These are phyloP conservation scores for Smittia sp. DNA, from an alignment of 2,888 invertebrate species.

Conservation along the genomic window DNA sequence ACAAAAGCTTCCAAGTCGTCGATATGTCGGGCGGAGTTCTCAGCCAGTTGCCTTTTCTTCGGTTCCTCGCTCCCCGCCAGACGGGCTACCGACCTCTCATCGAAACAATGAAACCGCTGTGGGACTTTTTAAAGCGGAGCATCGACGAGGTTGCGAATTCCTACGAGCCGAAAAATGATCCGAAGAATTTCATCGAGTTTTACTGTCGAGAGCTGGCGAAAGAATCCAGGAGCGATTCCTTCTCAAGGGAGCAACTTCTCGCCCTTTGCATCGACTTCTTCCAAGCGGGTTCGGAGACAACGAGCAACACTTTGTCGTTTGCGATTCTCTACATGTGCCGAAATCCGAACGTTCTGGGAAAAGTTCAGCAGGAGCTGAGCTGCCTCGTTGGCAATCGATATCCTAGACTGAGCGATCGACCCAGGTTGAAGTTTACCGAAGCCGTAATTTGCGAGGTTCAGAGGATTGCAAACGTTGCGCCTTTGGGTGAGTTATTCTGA, in stretches of 20 bases:
- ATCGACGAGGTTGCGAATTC: conserved; percentile 57
- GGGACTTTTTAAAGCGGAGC: conserved; percentile 57
- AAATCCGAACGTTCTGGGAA: conserved; percentile 57
- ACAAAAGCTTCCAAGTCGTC: conserved; percentile 62
- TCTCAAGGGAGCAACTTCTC: conserved; percentile 57
- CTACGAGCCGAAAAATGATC: conserved; percentile 48
- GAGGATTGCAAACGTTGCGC: conserved; percentile 54
- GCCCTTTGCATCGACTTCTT: conserved; percentile 61
- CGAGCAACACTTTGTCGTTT: conserved; percentile 58
- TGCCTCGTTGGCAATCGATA: conserved; percentile 49
- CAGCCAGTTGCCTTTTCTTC: conserved; percentile 66
- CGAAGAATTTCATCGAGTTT: conserved; percentile 54
- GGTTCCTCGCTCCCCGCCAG: conserved; percentile 62
- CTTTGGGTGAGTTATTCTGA: conserved; percentile 47
- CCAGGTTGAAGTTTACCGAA: conserved; percentile 57
- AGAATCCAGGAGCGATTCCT: conserved; percentile 48
- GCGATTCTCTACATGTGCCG: conserved; percentile 58
- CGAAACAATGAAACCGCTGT: conserved; percentile 56
- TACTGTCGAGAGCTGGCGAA: conserved; percentile 57
- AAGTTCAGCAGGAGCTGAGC: conserved; percentile 56
- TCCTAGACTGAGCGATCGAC: conserved; percentile 54
- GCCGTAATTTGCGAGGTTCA: conserved; percentile 58
- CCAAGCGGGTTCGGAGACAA: conserved; percentile 61
- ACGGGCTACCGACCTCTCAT: conserved; percentile 62
- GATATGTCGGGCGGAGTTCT: conserved; percentile 67